Base-by-base conservation (phyloP, 1,140 invertebrate genomes). In the Parapsyche elsis region DNA sequence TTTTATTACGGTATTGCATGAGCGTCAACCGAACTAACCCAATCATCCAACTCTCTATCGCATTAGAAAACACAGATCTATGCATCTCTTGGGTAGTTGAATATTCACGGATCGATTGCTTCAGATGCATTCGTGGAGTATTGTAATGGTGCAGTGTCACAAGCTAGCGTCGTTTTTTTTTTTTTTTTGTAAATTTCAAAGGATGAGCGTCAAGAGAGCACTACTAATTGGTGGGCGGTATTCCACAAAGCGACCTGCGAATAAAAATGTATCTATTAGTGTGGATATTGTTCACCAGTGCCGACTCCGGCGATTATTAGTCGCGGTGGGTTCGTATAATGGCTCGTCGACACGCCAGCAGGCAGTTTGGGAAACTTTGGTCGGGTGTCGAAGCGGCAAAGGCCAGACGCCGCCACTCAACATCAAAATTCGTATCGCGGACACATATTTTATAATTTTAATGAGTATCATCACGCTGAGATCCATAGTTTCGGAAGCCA, bases 251-350 rank as follows among this genome's bases (percentile, higher is more conserved):
- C 57, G 64, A 30, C 26, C 30, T 21, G 53, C 64, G 71, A 78
- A 78, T 78, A 78, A 78, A 78, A 78, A 78, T 70, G 67, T 71
- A 70, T 70, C 64, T 77, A 75, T 75, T 75, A 75, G 71, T 75
- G 38, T 75, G 38, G 71, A 75, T 75, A 75, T 75, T 75, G 38
- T 75, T 49, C 19, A 21, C 38, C 38, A 75, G 44, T 53, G 44
- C 38, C 46, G 45, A 45, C n/a, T 49, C 24, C 26, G 75, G 79
- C 57, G 79, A 80, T 75, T 80, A 80, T 80, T 80, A 80, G 79
- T 80, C 70, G 19, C 12, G 77, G 44, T 38, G 77, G 44, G 61
- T 67, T 38, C 9, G 53, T 80, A 67, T 80, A 80, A 80, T 75
- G 79, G 71, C 23, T 9, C 79, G 30, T 21, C 44, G 19, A 53